Evolutionary conservation across 2,797 vertebrate species (phyloP).

Genomic region (Varecia variegata): DNA sequence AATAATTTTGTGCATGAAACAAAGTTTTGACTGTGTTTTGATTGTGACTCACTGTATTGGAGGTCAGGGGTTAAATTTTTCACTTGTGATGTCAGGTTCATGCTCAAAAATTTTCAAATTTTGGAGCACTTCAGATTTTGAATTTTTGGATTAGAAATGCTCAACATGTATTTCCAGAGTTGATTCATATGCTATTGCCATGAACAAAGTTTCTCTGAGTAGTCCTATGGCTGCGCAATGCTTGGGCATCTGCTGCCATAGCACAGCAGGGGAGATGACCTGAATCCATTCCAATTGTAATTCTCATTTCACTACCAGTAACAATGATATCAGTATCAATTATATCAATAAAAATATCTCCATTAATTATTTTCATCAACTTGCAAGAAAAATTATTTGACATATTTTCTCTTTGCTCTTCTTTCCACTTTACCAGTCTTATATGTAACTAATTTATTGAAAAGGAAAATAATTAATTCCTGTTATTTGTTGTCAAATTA

Average conservation of each 20-base stretch:
- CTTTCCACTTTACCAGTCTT: neutral
- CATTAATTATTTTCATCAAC: conserved; percentile 47
- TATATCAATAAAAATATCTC: neutral
- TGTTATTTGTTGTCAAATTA: neutral
- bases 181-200: conserved; percentile 45
- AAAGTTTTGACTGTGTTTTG: neutral
- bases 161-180: neutral
- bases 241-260: conserved; percentile 55
- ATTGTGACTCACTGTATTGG: neutral
- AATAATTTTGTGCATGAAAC: neutral
- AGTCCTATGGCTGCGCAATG: conserved; percentile 32
- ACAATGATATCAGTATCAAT: neutral
- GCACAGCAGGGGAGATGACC: conserved; percentile 63
- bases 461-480: neutral
- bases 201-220: conserved; percentile 47
- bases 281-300: conserved; percentile 64
- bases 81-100: neutral
- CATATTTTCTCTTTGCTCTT: neutral
- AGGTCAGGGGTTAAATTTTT: neutral
- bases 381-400: conserved; percentile 3
- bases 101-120: neutral
- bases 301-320: conserved; percentile 43
- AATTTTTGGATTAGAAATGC: neutral
- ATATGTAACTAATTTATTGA: neutral
- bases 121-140: neutral